Evolutionary conservation across 2,113 vertebrate species (phyloP).

Genomic region (Athene cunicularia): DNA sequence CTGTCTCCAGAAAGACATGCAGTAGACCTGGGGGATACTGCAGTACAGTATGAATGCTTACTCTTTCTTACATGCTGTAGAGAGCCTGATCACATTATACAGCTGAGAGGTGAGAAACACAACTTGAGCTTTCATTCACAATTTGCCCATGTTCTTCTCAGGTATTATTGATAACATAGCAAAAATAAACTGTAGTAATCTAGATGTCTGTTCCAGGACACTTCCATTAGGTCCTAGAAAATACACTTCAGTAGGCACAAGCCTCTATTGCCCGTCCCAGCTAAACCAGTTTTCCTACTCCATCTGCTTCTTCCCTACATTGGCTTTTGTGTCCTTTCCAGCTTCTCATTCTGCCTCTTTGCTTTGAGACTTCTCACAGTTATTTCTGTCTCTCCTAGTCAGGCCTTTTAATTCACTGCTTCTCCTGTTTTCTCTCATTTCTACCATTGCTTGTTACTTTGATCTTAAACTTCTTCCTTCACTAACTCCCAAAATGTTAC

Average conservation of each 20-base stretch:
- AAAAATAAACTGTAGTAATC: neutral
- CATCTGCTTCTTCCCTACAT: neutral
- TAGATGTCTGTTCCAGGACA: neutral
- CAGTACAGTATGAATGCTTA: neutral
- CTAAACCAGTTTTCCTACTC: neutral
- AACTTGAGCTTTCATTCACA: neutral
- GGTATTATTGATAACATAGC: neutral
- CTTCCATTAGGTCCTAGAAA: neutral
- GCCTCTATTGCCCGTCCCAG: fast-evolving
- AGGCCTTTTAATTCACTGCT: neutral
- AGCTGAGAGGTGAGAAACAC: neutral
- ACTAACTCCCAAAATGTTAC: neutral
- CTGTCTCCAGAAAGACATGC: neutral
- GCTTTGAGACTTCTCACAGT: neutral
- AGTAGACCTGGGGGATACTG: neutral
- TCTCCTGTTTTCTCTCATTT: neutral
- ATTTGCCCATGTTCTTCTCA: neutral
- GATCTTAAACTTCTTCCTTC: neutral
- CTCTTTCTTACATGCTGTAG: neutral
- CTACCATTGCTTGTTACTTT: neutral
- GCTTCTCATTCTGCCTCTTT: neutral
- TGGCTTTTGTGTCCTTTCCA: neutral
- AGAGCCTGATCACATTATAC: too few relatives aligned
- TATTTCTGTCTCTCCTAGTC: neutral
- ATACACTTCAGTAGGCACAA: fast-evolving